phyloP scores from a whole-genome alignment of 2,888 invertebrate species.

The Deilephila porcellus region DNA sequence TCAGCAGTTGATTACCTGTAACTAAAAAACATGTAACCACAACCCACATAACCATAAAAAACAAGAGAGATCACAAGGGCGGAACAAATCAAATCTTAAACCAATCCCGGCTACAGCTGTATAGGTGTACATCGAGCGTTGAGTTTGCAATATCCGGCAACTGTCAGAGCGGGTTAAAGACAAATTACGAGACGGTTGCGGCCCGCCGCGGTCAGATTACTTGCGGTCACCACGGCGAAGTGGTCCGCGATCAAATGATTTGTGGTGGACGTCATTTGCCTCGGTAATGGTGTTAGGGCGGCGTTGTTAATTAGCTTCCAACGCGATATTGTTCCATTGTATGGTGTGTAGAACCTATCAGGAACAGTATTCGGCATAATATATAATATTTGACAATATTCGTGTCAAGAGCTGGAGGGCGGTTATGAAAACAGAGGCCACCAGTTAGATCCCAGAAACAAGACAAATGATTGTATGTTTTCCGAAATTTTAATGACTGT shows the following conservation, averaged over 20 bases:
- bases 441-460: no score
- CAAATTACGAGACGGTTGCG: slow-evolving; percentile 37
- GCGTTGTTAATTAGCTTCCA: slow-evolving; percentile 6
- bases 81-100: not conserved
- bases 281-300: slow-evolving; percentile 1
- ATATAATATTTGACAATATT: not conserved
- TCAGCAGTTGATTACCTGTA: no score
- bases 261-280: slow-evolving; percentile 26
- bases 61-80: no score
- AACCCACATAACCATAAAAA: no score
- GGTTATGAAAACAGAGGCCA: no score
- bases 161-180: slow-evolving; percentile 33
- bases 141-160: slow-evolving; percentile 26
- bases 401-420: not conserved
- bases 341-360: not conserved
- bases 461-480: no score
- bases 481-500: no score
- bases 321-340: not conserved
- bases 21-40: no score
- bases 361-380: not conserved
- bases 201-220: slow-evolving; percentile 39
- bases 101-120: not conserved
- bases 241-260: slow-evolving; percentile 35
- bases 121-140: not conserved
- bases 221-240: slow-evolving; percentile 39